Base-by-base conservation (phyloP, 2,888 invertebrate species). In the Drosophila maculinotata region DNA sequence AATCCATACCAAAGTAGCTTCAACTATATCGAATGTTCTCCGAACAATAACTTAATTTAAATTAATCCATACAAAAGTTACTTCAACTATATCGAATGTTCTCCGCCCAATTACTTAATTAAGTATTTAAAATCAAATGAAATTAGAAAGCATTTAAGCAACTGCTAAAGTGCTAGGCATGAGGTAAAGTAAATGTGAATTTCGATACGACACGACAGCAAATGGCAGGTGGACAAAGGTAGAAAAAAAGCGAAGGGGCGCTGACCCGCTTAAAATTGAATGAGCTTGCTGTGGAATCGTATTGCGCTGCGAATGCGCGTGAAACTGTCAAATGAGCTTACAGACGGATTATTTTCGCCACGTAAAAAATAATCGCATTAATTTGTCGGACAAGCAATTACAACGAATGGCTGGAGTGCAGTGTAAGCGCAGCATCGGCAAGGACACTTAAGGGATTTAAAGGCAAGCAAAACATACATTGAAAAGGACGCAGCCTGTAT, bases 341-440 rank as follows among this genome's bases (percentile, higher is more conserved):
- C 80, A 58, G 51, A 57, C 47, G 77, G 80, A 75, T 80, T 80
- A 79, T 69, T 75, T 79, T 67, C 78, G 65, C 80, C 80, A 75
- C 75, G 77, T 77, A 80, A 69, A 79, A 20, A 80, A 81, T 79
- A 80, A 79, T 80, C 78, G 81, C 70, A 79, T 79, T 79, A 80
- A 79, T 79, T 79, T 79, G 79, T 81, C 68, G 69, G 72, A 81
- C 75, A 81, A 75, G 70, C 79, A 81, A 79, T 79, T 80, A 80
- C 75, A 75, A 57, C 33, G 57, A 66, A 48, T 69, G 62, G 41
- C 60, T 51, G 68, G 31, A 67, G 48, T 59, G 54, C 68, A 64
- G 9, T 51, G 39, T 45, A 48, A 49, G 42, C 42, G 15, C 4
- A 33, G 12, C 17, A 7, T 15, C 17, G 1, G 12, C 8, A 25